Base-by-base conservation (phyloP, 1,140 invertebrate genomes). In the Bombus picipes region DNA sequence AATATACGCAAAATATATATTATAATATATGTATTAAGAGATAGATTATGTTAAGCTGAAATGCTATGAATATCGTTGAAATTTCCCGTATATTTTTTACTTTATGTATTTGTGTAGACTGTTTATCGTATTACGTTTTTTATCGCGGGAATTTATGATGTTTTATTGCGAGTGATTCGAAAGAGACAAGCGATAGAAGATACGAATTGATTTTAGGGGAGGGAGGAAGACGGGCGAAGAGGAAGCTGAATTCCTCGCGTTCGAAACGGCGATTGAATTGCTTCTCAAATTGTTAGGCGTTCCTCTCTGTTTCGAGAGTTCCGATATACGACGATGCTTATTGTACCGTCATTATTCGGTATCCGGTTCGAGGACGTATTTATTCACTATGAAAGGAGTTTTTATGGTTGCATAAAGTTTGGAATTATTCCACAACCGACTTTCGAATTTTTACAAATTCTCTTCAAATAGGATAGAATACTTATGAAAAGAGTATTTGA, bases 201-300 rank as follows among this genome's bases (percentile, higher is more conserved):
- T 18, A 10, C 15, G 71, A 73, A 73, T 73, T 32, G 41, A 73
- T 43, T 43, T 73, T 32, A 32, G 28, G 37, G 28, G 28, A 32
- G 9, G 37, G 9, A 10, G 3, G 25, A 73, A n/a, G 41, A 73
- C 3, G 28, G n/a, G 9, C 43, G 13, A 68, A 75, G 47, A 15
- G 43, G 22, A 75, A 57, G 32, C 22, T 53, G 73, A 37, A 75
- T 47, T 34, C 41, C 18, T 47, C n/a, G n/a, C 9, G 15, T n/a
- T 53, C 10, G 39, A 32, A 32, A 47, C 72, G 15, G 28, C 41
- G 43, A 74, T 74, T 74, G 32, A 47, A 74, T 47, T 34, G 43
- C 41, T 47, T 53, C 43, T 74, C 72, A 34, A 74, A 74, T 75
- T 53, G 73, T 75, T 53, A 75, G 32, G 37, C 73, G 47, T 22